Percentiles rank a stretch among this genome's conserved stretches.
These are phyloP conservation scores for Gymnarchus niloticus DNA, from an alignment of 2,113 vertebrate species.

Conservation along the genomic window DNA sequence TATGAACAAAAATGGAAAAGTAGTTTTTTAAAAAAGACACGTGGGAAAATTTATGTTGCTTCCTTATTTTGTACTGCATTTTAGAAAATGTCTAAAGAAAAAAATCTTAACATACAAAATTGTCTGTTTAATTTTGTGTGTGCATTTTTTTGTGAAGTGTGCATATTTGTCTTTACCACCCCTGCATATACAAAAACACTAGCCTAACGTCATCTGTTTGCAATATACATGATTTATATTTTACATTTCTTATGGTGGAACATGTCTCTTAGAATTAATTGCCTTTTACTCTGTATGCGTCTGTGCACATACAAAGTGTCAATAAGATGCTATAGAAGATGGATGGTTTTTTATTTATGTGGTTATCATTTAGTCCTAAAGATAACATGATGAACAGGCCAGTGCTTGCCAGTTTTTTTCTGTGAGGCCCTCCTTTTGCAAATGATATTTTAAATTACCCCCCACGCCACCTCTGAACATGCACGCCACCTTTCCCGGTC, in stretches of 20 bases:
- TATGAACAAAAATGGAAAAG: constrained; percentile 38
- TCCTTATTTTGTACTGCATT: constrained; percentile 49
- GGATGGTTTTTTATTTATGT: not conserved
- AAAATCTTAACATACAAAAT: constrained; percentile 28
- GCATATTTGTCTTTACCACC: not conserved
- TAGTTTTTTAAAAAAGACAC: constrained; percentile 27
- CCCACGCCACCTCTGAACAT: too few relatives aligned
- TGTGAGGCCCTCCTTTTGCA: too few relatives aligned
- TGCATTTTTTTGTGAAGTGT: constrained; percentile 16
- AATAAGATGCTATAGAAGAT: not conserved
- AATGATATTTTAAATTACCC: too few relatives aligned
- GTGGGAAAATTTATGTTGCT: constrained; percentile 42
- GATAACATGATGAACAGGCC: not conserved
- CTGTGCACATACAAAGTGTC: not conserved
- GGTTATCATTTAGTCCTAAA: not conserved
- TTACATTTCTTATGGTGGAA: too few relatives aligned
- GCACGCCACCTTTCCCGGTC: too few relatives aligned
- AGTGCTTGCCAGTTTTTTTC: not conserved
- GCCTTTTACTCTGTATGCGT: not conserved
- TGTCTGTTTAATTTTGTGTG: constrained; percentile 28
- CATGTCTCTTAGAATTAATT: too few relatives aligned
- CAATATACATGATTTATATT: not conserved
- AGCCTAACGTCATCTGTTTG: not conserved
- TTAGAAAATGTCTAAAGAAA: constrained; percentile 43
- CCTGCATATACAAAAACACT: not conserved